Conservation (phyloP, 2,888 invertebrate genomes). For the Mamestra brassicae region DNA sequence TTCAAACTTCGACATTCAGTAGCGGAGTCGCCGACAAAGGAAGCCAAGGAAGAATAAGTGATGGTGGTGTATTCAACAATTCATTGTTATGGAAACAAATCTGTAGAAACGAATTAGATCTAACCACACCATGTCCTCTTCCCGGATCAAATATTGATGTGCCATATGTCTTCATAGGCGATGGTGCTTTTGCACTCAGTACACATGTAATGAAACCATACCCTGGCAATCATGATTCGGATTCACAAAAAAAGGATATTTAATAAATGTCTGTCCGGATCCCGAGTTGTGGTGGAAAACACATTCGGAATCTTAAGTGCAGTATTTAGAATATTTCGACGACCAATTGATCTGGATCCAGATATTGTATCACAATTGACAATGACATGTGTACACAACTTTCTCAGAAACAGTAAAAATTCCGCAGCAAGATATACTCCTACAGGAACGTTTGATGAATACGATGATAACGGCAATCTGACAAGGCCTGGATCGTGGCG, state of each 20-base stretch:
- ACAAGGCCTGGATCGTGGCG: conserved; percentile 52
- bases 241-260: not conserved
- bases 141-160: too few species aligned
- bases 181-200: too few species aligned
- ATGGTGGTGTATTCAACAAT: not conserved
- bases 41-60: too few species aligned
- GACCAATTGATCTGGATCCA: conserved; percentile 61
- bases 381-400: conserved; percentile 72
- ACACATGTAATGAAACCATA: too few species aligned
- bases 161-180: too few species aligned
- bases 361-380: conserved; percentile 64
- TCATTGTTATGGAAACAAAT: not conserved
- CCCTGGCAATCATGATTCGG: not conserved
- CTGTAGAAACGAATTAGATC: too few species aligned
- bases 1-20: too few species aligned
- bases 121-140: too few species aligned
- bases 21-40: too few species aligned
- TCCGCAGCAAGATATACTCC: conserved; percentile 53
- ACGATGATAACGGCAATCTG: conserved; percentile 40
- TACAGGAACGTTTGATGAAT: conserved; percentile 62
- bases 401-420: conserved; percentile 46
- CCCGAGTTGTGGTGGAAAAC: too few species aligned
- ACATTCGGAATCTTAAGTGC: too few species aligned
- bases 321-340: too few species aligned
- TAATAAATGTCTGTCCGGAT: not conserved